A percentile compares a stretch with the other conserved stretches of the same genome.
Conservation (phyloP, 1,140 invertebrate genomes). For the Diorhabda sublineata region DNA sequence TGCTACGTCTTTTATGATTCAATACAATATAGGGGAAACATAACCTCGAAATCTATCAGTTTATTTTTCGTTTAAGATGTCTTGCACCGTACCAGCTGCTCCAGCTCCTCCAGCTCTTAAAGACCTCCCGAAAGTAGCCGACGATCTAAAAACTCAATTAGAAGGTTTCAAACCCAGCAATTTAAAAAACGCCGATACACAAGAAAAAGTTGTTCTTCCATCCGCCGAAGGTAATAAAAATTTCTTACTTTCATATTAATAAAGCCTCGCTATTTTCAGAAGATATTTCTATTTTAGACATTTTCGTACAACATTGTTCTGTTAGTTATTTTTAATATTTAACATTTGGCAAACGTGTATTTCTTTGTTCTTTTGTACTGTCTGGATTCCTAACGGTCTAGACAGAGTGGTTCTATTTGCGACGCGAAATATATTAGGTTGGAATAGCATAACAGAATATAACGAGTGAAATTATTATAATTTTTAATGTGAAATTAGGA, state of each 20-base stretch:
- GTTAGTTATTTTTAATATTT: constrained; percentile 1
- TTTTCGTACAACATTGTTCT: background rate
- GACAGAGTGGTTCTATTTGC: too few species aligned
- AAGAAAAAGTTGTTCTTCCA: constrained; percentile 83
- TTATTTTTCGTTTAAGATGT: constrained; percentile 39
- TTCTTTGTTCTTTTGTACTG: background rate
- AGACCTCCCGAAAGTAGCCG: constrained; percentile 83
- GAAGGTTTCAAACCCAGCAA: constrained; percentile 79
- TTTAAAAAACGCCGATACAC: constrained; percentile 78
- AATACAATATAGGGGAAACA: too few species aligned
- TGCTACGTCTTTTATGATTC: too few species aligned
- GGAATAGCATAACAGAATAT: too few species aligned
- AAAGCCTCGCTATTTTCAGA: too few species aligned
- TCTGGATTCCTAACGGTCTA: too few species aligned
- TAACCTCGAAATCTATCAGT: too few species aligned
- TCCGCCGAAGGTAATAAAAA: constrained; percentile 73
- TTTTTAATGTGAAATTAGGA: too few species aligned
- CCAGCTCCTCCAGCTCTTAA: constrained; percentile 72
- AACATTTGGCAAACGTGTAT: background rate
- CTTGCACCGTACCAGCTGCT: constrained; percentile 38
- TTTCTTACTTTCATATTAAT: too few species aligned
- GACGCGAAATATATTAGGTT: too few species aligned
- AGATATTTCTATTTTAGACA: background rate
- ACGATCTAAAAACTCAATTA: constrained; percentile 81
- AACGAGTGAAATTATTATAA: too few species aligned